Percentiles rank a stretch among this genome's conserved stretches.
phyloP scores from a whole-genome alignment of 2,888 invertebrate species.

The Therioaphis trifolii region DNA sequence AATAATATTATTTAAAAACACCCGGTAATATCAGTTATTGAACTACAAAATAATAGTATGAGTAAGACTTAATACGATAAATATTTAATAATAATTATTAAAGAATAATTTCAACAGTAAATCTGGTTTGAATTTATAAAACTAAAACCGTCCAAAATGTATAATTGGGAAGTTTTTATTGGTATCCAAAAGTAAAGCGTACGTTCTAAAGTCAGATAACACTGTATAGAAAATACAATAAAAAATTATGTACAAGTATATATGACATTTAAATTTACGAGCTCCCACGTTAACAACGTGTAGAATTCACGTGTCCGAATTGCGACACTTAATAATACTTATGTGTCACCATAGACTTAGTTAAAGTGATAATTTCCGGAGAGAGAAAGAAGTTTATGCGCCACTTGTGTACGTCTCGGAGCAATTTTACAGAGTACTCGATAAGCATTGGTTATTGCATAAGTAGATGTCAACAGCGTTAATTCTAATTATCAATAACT shows the following conservation, averaged over 20 bases:
- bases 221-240: constrained; percentile 8
- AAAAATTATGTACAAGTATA: not conserved
- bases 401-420: constrained; percentile 42
- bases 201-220: not conserved
- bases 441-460: constrained; percentile 52
- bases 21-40: not conserved
- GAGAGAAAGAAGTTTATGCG: constrained; percentile 38
- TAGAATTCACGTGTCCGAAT: constrained; percentile 52
- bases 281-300: constrained; percentile 51
- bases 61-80: too few relatives aligned
- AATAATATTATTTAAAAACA: not conserved
- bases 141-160: not conserved
- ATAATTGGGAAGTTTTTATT: not conserved
- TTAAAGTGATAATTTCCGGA: constrained; percentile 61
- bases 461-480: constrained; percentile 46
- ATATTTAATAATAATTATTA: too few relatives aligned
- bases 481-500: constrained; percentile 51
- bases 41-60: too few relatives aligned
- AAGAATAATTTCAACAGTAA: too few relatives aligned
- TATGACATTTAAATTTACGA: constrained; percentile 46
- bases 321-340: constrained; percentile 55
- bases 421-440: constrained; percentile 36
- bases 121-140: not conserved
- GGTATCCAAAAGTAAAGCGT: not conserved
- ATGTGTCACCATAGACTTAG: constrained; percentile 27